These are phyloP conservation scores for Dioctria linearis DNA, from an alignment of 2,888 invertebrate species.

Conservation along the genomic window DNA sequence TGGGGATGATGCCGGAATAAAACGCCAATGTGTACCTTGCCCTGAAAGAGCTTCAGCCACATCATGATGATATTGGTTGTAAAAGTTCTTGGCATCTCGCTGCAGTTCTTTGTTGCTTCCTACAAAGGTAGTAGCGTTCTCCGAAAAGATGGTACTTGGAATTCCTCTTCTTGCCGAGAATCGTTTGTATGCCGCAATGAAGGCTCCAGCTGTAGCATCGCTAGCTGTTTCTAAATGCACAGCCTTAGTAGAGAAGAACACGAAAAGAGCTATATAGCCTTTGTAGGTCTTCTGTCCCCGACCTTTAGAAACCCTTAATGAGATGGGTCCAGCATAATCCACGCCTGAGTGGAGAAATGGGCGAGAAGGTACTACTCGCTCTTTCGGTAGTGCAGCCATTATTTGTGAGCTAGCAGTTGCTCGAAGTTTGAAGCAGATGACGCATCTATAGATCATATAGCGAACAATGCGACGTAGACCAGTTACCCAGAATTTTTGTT, in stretches of 20 bases:
- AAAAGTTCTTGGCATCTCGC: background rate
- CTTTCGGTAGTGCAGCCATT: too few relatives aligned
- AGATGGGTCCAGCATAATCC: too few relatives aligned
- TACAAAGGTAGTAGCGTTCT: too few relatives aligned
- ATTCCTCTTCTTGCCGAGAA: too few relatives aligned
- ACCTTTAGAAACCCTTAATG: background rate
- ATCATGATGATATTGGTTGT: background rate
- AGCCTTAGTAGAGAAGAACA: background rate
- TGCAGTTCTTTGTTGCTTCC: background rate
- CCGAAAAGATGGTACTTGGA: too few relatives aligned
- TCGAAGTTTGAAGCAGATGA: too few relatives aligned
- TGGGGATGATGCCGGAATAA: background rate
- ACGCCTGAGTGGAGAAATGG: background rate
- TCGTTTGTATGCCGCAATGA: too few relatives aligned
- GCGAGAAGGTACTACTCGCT: background rate
- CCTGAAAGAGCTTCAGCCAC: background rate
- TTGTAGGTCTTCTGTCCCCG: background rate
- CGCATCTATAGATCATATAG: too few relatives aligned
- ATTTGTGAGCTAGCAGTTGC: too few relatives aligned
- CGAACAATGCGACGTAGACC: too few relatives aligned
- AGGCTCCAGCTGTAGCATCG: background rate
- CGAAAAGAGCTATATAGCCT: too few relatives aligned
- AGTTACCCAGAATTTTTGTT: too few relatives aligned
- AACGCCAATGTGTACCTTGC: background rate
- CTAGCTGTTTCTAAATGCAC: background rate